phyloP scores from a whole-genome alignment of 2,888 invertebrate species.

The Noctua janthina region DNA sequence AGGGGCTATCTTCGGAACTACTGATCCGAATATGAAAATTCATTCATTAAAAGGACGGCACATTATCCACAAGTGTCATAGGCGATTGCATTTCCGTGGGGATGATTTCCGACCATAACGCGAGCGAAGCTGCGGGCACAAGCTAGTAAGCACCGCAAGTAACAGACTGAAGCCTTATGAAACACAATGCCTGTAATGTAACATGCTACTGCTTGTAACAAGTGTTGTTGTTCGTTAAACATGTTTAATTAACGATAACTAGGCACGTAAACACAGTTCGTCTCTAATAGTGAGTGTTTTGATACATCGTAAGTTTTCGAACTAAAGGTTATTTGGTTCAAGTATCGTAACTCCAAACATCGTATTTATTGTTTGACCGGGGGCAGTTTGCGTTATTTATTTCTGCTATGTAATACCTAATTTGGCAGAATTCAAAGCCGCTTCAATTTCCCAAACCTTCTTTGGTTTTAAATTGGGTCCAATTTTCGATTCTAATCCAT shows the following conservation, averaged over 20 bases:
- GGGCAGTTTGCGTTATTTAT: neutral
- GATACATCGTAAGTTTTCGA: neutral
- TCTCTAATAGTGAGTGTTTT: neutral
- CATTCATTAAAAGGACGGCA: neutral
- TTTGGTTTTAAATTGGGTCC: constrained; percentile 32
- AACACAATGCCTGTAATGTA: neutral
- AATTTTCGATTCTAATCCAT: constrained; percentile 22
- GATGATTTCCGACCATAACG: neutral
- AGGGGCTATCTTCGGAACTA: neutral
- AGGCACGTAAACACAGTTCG: neutral
- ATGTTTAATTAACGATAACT: neutral
- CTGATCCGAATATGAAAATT: neutral
- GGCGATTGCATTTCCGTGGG: neutral
- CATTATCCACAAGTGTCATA: neutral
- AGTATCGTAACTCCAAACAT: neutral
- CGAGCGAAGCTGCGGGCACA: neutral
- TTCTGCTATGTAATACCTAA: neutral
- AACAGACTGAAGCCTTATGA: neutral
- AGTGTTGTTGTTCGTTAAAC: neutral
- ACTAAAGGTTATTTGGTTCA: neutral
- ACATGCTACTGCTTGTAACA: neutral
- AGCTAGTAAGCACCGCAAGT: neutral
- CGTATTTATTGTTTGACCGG: neutral
- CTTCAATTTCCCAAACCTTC: neutral
- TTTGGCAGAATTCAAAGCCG: constrained; percentile 10